Conservation (phyloP, 1,140 invertebrate species). For the Scaptomyza montana region DNA sequence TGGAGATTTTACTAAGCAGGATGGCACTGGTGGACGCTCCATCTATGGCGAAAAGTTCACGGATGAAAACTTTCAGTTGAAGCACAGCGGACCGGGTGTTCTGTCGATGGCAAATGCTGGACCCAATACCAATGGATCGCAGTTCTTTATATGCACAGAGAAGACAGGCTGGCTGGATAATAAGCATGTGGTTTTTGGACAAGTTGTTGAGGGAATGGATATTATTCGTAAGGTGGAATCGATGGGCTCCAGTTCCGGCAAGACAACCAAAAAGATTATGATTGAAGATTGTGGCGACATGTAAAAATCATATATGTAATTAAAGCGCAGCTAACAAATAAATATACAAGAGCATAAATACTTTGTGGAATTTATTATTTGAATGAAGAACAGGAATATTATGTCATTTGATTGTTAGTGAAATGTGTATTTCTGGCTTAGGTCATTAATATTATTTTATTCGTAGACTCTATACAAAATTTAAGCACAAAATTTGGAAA, state of each 20-base stretch:
- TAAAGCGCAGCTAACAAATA: background rate
- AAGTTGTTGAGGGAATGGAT: slow-evolving; percentile 97
- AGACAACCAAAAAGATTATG: slow-evolving; percentile 91
- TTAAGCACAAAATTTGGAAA: background rate
- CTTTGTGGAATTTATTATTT: no score
- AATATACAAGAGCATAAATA: background rate
- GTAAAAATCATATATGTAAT: slow-evolving; percentile 86
- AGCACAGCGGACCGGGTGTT: slow-evolving; percentile 94
- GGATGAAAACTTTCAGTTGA: slow-evolving; percentile 97
- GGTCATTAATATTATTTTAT: background rate
- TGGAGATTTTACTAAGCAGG: slow-evolving; percentile 96
- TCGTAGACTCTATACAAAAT: slow-evolving; percentile 2
- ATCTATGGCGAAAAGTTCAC: slow-evolving; percentile 97
- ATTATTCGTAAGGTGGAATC: slow-evolving; percentile 94
- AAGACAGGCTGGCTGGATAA: slow-evolving; percentile 97
- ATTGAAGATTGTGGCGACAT: slow-evolving; percentile 90
- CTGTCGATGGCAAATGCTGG: slow-evolving; percentile 98
- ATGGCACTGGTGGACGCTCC: slow-evolving; percentile 97
- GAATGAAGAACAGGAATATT: no score
- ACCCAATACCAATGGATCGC: slow-evolving; percentile 97
- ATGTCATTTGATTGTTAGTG: no score
- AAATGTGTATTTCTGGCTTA: no score
- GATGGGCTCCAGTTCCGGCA: slow-evolving; percentile 92
- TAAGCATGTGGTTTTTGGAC: slow-evolving; percentile 98
- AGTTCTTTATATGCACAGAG: slow-evolving; percentile 97